Percentiles rank a stretch among this genome's conserved stretches.
Conservation (phyloP, 2,113 vertebrate species). For the human (Homo sapiens) region GRCh38 chr5:122814001-122814500, state of each 20-base stretch:
- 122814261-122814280: slow-evolving; percentile 33
- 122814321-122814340: background rate
- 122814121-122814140: background rate
- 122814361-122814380: background rate
- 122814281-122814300: background rate
- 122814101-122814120: background rate
- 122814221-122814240: background rate
- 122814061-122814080: background rate
- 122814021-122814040: too few relatives aligned
- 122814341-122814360: background rate
- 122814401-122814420: background rate
- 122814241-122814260: background rate
- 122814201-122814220: background rate
- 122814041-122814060: too few relatives aligned
- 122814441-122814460: background rate
- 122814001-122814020: too few relatives aligned
- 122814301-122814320: slow-evolving; percentile 2
- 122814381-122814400: background rate
- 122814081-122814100: background rate
- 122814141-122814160: background rate
- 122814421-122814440: background rate
- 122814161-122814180: background rate
- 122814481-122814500: slow-evolving; percentile 10
- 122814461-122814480: slow-evolving; percentile 1
- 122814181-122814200: background rate